Percentiles rank a stretch among this genome's conserved stretches.
Conservation (phyloP, 2,888 invertebrate genomes). For the Oscheius onirici region DNA sequence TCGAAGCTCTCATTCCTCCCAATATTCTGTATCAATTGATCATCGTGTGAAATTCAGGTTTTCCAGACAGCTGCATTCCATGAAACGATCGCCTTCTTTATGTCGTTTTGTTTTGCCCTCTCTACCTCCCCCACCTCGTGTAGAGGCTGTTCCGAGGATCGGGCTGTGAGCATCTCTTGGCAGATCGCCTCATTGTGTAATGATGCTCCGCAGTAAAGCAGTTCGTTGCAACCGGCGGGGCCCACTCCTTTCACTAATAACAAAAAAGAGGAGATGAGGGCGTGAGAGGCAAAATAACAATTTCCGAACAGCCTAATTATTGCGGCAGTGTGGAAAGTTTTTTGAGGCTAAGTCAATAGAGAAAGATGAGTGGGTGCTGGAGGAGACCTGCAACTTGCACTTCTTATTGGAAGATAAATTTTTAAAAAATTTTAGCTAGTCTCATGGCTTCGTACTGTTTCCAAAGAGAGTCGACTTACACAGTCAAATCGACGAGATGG, state of each 20-base stretch:
- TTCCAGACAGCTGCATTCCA: not conserved
- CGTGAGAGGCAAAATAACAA: too few relatives aligned
- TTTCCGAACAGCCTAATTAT: too few relatives aligned
- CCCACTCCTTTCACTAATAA: conserved; percentile 10
- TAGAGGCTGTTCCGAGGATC: conserved; percentile 16
- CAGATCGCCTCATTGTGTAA: conserved; percentile 28
- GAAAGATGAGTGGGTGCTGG: too few relatives aligned
- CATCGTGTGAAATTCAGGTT: not conserved
- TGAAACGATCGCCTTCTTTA: not conserved
- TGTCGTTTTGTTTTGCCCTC: conserved; percentile 1
- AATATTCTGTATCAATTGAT: not conserved
- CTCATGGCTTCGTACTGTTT: too few relatives aligned
- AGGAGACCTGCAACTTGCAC: too few relatives aligned
- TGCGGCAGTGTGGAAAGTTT: too few relatives aligned
- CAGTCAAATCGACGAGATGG: too few relatives aligned
- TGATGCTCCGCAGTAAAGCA: conserved; percentile 29
- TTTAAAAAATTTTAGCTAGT: too few relatives aligned
- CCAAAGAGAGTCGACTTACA: too few relatives aligned
- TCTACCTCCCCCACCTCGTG: not conserved
- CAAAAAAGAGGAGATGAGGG: too few relatives aligned
- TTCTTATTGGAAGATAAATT: too few relatives aligned
- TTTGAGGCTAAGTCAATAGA: too few relatives aligned
- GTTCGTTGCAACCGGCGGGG: conserved; percentile 25
- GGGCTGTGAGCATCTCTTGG: conserved; percentile 14
- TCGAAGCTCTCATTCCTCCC: not conserved